A percentile compares a stretch with the other conserved stretches of the same genome.
phyloP scores from a whole-genome alignment of 2,888 invertebrate species.

The Gerris lacustris region DNA sequence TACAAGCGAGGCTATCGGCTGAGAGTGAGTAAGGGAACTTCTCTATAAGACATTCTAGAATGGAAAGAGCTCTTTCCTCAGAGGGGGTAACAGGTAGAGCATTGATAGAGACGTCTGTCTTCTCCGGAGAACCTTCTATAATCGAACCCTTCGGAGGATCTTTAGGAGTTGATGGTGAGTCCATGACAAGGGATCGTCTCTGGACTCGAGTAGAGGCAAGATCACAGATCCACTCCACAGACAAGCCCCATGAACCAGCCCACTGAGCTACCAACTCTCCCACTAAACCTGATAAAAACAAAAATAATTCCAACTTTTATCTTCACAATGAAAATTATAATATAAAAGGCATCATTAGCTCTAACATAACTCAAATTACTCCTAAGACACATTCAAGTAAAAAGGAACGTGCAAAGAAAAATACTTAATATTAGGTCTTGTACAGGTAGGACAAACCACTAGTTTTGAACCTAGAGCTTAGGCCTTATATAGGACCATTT shows the following conservation, averaged over 20 bases:
- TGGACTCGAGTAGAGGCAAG: not conserved
- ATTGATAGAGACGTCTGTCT: slow-evolving; percentile 33
- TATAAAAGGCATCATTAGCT: too few species aligned
- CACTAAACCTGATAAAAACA: slow-evolving; percentile 51
- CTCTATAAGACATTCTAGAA: slow-evolving; percentile 50
- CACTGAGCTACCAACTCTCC: slow-evolving; percentile 80
- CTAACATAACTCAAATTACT: too few species aligned
- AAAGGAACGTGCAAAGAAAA: too few species aligned
- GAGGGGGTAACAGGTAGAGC: slow-evolving; percentile 26
- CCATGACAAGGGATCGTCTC: not conserved
- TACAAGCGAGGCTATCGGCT: slow-evolving; percentile 53
- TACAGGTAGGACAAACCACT: too few species aligned
- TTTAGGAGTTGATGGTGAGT: slow-evolving; percentile 12
- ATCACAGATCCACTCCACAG: slow-evolving; percentile 20
- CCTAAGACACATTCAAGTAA: too few species aligned
- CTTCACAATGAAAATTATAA: too few species aligned
- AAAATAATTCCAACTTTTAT: not conserved
- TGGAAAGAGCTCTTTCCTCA: slow-evolving; percentile 39
- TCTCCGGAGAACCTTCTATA: slow-evolving; percentile 26
- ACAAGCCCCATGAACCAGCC: slow-evolving; percentile 42
- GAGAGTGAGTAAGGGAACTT: slow-evolving; percentile 80
- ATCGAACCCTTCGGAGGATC: slow-evolving; percentile 34
- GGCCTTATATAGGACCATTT: too few species aligned
- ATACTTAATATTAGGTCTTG: too few species aligned
- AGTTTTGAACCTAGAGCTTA: too few species aligned